Base-by-base conservation (phyloP, 1,140 invertebrate genomes). In the Drusus annulatus region DNA sequence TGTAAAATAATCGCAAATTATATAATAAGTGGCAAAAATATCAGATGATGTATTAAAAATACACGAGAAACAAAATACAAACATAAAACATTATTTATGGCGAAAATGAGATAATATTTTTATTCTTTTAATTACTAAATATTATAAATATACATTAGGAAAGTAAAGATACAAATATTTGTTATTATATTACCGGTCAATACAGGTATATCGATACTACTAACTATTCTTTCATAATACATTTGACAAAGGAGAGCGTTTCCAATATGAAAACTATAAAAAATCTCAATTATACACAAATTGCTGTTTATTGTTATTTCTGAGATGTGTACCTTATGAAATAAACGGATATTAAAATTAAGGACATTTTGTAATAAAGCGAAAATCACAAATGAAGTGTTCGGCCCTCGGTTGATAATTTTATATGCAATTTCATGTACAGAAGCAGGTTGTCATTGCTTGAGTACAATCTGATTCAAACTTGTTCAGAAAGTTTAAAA, bases 231-330 rank as follows among this genome's bases (percentile, higher is more conserved):
- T 78, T 82, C 63, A 71, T 75, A 65, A 81, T 75, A 82, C 73
- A 69, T 76, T 28, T 69, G 36, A 52, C 45, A 56, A 45, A 52
- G 74, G 80, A 83, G 80, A 83, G 76, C 81, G 76, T 83, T 80
- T 83, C 81, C 79, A 83, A 80, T 83, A 83, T 83, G 81, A 83
- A 83, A 83, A 83, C 81, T 83, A 83, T 80, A 79, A 54, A 83
- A 83, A 60, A 80, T 76, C 63, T 82, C 75, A 76, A 82, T 79
- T 68, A 56, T 50, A 45, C 51, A 62, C 36, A 50, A 17, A 21
- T 13, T 36, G 31, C 8, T 36, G 56, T 76, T 51, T 51, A 69
- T 28, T 50, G 68, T 13, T 45, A 45, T 45, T 45, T 45, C 36
- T 71, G 68, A 51, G 68, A 71, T 71, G 65, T 6, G 65, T 69